Evolutionary conservation across 2,113 vertebrate species (phyloP).

Genomic region (Fukomys damarensis): DNA sequence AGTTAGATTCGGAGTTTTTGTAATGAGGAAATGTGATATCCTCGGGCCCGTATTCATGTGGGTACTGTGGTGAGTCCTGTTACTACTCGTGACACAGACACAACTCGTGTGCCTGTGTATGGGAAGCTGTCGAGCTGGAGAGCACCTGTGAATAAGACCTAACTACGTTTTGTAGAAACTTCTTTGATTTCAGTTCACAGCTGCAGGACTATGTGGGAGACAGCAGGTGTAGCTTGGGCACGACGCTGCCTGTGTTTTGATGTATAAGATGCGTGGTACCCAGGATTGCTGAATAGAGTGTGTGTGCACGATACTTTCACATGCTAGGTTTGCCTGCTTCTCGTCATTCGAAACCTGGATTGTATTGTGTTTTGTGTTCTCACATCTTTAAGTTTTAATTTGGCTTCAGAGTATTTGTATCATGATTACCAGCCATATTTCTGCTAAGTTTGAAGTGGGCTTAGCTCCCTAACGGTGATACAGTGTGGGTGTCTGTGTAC

Average conservation of each 20-base stretch:
- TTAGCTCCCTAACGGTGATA: background rate
- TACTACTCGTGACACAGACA: background rate
- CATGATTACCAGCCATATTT: background rate
- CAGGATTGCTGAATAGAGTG: background rate
- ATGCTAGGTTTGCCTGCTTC: background rate
- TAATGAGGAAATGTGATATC: background rate
- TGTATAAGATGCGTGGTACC: background rate
- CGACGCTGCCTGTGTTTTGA: background rate
- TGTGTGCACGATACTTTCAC: background rate
- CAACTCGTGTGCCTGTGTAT: background rate
- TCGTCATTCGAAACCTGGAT: slow-evolving; percentile 29
- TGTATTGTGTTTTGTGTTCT: background rate
- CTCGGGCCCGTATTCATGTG: background rate
- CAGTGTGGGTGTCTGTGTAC: background rate
- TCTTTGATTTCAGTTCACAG: background rate
- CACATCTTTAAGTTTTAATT: slow-evolving; percentile 40
- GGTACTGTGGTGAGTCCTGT: background rate
- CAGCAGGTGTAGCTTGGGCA: background rate
- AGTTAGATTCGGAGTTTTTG: background rate
- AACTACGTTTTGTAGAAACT: background rate
- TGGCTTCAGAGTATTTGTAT: slow-evolving; percentile 11
- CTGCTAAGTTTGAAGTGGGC: slow-evolving; percentile 34
- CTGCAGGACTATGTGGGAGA: background rate
- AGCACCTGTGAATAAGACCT: background rate
- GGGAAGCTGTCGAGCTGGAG: background rate